A percentile compares a stretch with the other conserved stretches of the same genome.
Conservation (phyloP, 2,113 vertebrate species). For the Amphilophus citrinellus region DNA sequence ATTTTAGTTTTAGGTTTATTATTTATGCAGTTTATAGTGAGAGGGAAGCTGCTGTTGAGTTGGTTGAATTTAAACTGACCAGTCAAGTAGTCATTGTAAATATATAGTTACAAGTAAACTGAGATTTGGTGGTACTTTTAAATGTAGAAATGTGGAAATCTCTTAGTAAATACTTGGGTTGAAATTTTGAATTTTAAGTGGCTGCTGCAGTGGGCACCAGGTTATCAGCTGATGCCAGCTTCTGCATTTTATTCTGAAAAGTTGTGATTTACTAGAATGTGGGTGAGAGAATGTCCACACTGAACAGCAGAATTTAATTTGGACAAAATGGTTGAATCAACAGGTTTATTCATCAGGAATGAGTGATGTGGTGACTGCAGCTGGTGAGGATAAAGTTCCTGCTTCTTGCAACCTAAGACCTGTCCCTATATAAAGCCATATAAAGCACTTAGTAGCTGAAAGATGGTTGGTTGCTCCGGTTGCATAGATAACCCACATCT, state of each 20-base stretch:
- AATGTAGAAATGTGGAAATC: neutral
- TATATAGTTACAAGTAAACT: neutral
- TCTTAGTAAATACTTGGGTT: neutral
- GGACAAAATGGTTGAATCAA: neutral
- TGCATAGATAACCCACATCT: too few relatives aligned
- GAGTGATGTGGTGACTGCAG: neutral
- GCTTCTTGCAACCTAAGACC: neutral
- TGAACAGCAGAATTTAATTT: neutral
- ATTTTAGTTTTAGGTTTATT: too few relatives aligned
- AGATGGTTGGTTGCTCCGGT: too few relatives aligned
- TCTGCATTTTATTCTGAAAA: neutral
- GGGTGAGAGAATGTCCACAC: neutral
- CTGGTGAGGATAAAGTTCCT: neutral
- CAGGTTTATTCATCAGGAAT: neutral
- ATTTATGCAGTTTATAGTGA: too few relatives aligned
- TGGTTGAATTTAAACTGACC: neutral
- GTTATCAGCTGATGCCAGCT: neutral
- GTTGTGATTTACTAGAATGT: neutral
- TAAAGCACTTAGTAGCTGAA: neutral
- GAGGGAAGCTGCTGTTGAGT: too few relatives aligned
- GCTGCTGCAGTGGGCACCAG: neutral
- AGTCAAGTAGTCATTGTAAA: neutral
- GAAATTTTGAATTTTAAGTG: neutral
- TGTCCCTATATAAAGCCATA: neutral
- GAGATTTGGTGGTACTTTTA: neutral